These are phyloP conservation scores for Unio pictorum DNA, from an alignment of 2,888 invertebrate genomes.

Conservation along the genomic window DNA sequence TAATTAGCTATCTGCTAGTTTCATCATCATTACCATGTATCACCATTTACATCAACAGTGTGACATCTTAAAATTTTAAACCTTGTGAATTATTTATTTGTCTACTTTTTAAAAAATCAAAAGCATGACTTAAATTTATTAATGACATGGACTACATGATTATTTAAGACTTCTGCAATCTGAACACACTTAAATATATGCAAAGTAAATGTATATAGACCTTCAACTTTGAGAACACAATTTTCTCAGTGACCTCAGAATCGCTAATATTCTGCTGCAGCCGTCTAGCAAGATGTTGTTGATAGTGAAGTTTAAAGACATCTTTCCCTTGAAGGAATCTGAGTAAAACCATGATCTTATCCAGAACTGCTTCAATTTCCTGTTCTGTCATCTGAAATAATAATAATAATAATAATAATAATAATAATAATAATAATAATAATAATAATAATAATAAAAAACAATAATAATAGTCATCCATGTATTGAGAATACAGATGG, in stretches of 20 bases:
- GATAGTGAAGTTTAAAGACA: conserved; percentile 99
- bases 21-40: too few relatives aligned
- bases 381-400: conserved; percentile 93
- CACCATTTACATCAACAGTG: too few relatives aligned
- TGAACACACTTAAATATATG: background rate
- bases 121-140: too few relatives aligned
- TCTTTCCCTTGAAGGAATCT: conserved; percentile 99
- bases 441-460: too few relatives aligned
- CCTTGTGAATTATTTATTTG: too few relatives aligned
- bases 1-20: too few relatives aligned
- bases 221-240: conserved; percentile 99
- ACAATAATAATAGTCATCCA: too few relatives aligned
- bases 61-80: too few relatives aligned
- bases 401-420: background rate
- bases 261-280: conserved; percentile 97
- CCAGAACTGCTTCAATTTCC: conserved; percentile 96
- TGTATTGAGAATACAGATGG: too few relatives aligned
- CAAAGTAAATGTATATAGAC: conserved; percentile 52
- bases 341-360: conserved; percentile 99
- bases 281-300: conserved; percentile 98
- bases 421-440: background rate
- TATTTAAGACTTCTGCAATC: background rate
- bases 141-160: background rate
- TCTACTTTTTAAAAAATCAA: too few relatives aligned
- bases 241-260: conserved; percentile 99